phyloP scores from a whole-genome alignment of 2,888 invertebrate genomes.

The Zeuzera pyrina region DNA sequence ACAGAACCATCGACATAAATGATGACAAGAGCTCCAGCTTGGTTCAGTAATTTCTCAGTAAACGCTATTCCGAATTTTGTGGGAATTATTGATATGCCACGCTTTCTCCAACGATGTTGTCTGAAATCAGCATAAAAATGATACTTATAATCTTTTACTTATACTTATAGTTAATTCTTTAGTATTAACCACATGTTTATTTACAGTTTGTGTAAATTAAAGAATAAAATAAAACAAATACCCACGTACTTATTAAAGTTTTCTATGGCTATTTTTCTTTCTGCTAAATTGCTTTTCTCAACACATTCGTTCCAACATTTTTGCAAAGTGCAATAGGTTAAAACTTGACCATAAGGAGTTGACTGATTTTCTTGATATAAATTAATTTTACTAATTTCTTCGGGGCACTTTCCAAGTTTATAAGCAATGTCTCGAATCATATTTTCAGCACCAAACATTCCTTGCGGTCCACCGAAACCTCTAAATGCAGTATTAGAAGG shows the following conservation, averaged over 20 bases:
- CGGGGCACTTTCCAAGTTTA: constrained; percentile 75
- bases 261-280: constrained; percentile 72
- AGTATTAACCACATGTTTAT: neutral
- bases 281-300: constrained; percentile 75
- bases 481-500: constrained; percentile 95
- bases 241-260: constrained; percentile 79
- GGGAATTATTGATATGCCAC: constrained; percentile 86
- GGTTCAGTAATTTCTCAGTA: constrained; percentile 82
- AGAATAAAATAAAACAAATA: constrained; percentile 1
- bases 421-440: constrained; percentile 84
- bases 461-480: constrained; percentile 94
- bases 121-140: constrained; percentile 38
- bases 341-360: constrained; percentile 84
- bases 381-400: constrained; percentile 80
- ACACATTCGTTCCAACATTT: constrained; percentile 88
- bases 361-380: constrained; percentile 84
- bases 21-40: constrained; percentile 89
- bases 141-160: neutral
- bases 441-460: constrained; percentile 88
- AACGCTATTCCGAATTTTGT: constrained; percentile 91
- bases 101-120: constrained; percentile 87
- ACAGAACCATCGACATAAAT: constrained; percentile 94
- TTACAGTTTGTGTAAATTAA: too few relatives aligned
- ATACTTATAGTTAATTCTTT: neutral
- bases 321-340: constrained; percentile 81